Evolutionary conservation across 1,140 invertebrate genomes (phyloP).

Genomic region (Macrosteles quadrilineatus): DNA sequence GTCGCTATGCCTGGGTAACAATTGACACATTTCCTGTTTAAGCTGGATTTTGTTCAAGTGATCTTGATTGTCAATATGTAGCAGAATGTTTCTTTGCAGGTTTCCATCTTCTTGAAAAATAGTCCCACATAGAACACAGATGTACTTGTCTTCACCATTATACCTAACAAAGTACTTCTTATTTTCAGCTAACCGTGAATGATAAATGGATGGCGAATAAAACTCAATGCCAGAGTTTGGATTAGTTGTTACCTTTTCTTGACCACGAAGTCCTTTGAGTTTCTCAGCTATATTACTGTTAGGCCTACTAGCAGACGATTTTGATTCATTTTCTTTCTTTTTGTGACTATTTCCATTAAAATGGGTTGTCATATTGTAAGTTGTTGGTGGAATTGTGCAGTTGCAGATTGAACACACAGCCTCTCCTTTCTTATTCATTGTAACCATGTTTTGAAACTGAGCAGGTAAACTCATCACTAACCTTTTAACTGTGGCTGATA

Average conservation of each 20-base stretch:
- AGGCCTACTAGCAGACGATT: too few relatives aligned
- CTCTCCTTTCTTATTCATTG: not conserved
- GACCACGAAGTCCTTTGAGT: too few relatives aligned
- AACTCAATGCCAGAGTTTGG: not conserved
- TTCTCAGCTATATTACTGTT: too few relatives aligned
- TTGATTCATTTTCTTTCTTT: not conserved
- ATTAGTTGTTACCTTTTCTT: too few relatives aligned
- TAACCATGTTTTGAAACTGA: not conserved
- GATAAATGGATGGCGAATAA: not conserved
- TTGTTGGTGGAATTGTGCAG: not conserved
- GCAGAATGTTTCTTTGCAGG: too few relatives aligned
- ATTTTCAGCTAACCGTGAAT: not conserved
- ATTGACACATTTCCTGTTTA: too few relatives aligned
- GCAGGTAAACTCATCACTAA: not conserved
- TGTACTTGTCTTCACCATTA: too few relatives aligned
- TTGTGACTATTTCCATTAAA: not conserved
- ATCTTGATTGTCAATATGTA: too few relatives aligned
- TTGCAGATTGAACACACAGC: not conserved
- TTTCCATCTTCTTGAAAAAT: too few relatives aligned
- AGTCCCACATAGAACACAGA: too few relatives aligned
- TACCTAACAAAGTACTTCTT: not conserved
- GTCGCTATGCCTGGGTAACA: too few relatives aligned
- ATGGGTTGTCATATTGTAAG: not conserved
- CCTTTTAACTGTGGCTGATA: not conserved
- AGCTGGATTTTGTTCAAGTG: too few relatives aligned